Evolutionary conservation across 2,113 vertebrate species (phyloP).

Genomic region (Anhinga rufa): DNA sequence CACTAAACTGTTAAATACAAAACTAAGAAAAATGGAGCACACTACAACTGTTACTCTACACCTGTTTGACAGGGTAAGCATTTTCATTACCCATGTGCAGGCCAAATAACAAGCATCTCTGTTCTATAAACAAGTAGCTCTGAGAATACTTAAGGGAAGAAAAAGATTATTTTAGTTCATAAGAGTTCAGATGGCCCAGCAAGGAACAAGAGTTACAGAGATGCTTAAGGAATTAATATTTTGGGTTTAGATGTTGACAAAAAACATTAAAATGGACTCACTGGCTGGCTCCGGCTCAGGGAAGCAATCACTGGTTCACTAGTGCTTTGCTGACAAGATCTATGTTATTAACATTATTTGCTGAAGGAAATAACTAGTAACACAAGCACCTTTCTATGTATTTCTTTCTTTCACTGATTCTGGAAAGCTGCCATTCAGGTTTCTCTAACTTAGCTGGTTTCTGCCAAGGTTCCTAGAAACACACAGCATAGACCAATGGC

Average conservation of each 20-base stretch:
- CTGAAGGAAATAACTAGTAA: neutral
- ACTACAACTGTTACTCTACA: too few relatives aligned
- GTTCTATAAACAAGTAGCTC: neutral
- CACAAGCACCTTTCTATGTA: neutral
- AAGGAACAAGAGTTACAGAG: neutral
- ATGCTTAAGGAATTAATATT: neutral
- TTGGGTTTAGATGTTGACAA: neutral
- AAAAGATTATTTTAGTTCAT: neutral
- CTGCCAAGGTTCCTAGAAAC: neutral
- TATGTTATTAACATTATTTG: neutral
- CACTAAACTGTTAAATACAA: neutral
- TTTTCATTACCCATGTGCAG: neutral
- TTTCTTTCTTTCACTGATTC: neutral
- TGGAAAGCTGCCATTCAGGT: neutral
- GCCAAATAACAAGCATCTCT: neutral
- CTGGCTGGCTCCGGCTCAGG: neutral
- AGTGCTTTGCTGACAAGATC: neutral
- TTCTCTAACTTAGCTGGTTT: neutral
- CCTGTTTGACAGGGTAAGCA: neutral
- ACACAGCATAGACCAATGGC: accelerated
- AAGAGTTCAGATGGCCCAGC: neutral
- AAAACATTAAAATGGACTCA: neutral
- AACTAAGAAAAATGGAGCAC: neutral
- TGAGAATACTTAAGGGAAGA: neutral
- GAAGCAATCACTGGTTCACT: neutral